A percentile compares a stretch with the other conserved stretches of the same genome.
These are phyloP conservation scores for Coelinius sp. DNA, from an alignment of 2,888 invertebrate species.

Conservation along the genomic window DNA sequence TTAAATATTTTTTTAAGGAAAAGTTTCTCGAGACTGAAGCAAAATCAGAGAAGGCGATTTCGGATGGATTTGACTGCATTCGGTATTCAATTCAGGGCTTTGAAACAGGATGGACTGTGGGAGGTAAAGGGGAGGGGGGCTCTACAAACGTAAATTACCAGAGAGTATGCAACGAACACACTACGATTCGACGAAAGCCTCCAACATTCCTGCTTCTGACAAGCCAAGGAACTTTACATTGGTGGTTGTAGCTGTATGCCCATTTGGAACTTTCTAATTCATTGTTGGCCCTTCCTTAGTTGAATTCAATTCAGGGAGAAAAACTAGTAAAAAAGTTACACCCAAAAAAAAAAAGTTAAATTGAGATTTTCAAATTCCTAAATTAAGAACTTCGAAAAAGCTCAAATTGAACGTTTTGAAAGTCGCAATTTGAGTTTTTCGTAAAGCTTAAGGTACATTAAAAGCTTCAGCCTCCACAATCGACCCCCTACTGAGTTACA, in stretches of 20 bases:
- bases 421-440: too few species aligned
- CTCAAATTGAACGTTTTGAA: too few species aligned
- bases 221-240: constrained; percentile 34
- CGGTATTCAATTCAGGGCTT: constrained; percentile 21
- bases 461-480: too few species aligned
- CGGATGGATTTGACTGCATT: constrained; percentile 10
- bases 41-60: constrained; percentile 24
- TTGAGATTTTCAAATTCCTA: too few species aligned
- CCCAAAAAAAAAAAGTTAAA: too few species aligned
- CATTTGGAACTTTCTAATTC: constrained; percentile 43
- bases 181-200: constrained; percentile 29
- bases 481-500: too few species aligned
- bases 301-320: constrained; percentile 29
- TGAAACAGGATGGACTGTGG: constrained; percentile 19
- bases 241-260: constrained; percentile 36
- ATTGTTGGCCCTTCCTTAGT: constrained; percentile 29
- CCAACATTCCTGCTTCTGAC: constrained; percentile 26
- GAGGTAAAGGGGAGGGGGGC: background rate
- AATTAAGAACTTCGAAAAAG: too few species aligned
- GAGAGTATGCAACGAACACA: constrained; percentile 16
- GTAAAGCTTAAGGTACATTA: too few species aligned
- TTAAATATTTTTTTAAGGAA: background rate
- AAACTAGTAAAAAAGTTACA: too few species aligned
- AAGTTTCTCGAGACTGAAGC: background rate
- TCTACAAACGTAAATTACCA: constrained; percentile 18